Evolutionary conservation across 2,113 vertebrate species (phyloP), one percentile per base, ranked within the genome.

Genomic region (Pseudopodoces humilis): DNA sequence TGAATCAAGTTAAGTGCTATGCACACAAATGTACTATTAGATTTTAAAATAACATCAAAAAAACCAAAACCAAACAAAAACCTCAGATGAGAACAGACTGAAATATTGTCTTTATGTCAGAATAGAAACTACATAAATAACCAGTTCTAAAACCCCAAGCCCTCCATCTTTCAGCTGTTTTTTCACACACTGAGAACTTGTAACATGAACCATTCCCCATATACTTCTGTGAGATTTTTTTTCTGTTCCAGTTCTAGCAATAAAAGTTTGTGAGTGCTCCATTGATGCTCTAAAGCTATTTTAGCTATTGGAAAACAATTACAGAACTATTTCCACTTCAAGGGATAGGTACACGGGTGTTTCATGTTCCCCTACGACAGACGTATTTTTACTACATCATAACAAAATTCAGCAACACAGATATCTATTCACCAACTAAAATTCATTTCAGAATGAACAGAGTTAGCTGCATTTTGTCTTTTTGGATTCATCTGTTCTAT

Each of bases 281-380:
- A 9, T 6, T 87, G 70, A 24, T 64, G 41, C 58, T 84, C n/a
- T 81, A 67, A 55, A 68, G 65, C 44, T 78, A 37, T 52, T 81
- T 81, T 47, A 84, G 47, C 47, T 90, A 39, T 6, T 68, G 53
- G 39, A 78, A 94, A 92, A 87, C 52, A 67, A 56, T 86, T 68
- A 37, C 12, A 41, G 62, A 88, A 81, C 37, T 71, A 30, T 15
- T 91, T 77, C 39, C 47, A 46, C 22, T 83, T 78, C 47, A 62
- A 59, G 39, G 35, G 35, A 33, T 2, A 77, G 39, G 39, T 47
- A 20, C 19, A 83, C 46, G 12, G 8, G 35, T 72, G 22, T 60
- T 90, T 67, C 30, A 27, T 37, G 25, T 28, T 91, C 30, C n/a
- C 7, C 41, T 64, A 14, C 9, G 12, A 62, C 2, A 70, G 44